Conservation (phyloP, 2,797 vertebrate genomes). For the Loriculus beryllinus region DNA sequence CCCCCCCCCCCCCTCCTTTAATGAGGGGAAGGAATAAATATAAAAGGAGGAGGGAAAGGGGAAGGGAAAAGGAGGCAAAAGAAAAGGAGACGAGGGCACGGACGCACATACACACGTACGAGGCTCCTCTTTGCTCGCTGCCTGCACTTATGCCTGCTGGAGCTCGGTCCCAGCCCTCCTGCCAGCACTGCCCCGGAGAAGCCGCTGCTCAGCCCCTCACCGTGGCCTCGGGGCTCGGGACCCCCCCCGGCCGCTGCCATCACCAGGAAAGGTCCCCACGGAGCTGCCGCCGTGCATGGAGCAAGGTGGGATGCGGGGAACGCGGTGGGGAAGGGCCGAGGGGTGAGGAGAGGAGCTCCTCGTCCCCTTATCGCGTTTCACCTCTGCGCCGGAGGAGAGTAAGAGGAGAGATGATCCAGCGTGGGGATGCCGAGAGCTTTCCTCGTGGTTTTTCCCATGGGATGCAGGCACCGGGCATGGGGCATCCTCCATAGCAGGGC, state of each 20-base stretch:
- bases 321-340: neutral
- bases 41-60: constrained; percentile 24
- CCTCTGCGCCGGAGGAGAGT: neutral
- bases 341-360: neutral
- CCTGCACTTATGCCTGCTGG: constrained; percentile 46
- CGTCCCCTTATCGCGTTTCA: neutral
- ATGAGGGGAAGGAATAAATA: constrained; percentile 45
- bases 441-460: neutral
- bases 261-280: neutral
- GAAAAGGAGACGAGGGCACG: neutral
- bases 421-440: neutral
- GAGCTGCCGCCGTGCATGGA: neutral
- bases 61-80: neutral
- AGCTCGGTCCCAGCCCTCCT: neutral
- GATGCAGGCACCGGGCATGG: neutral
- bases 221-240: neutral
- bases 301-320: neutral
- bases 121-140: neutral
- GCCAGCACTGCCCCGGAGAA: neutral
- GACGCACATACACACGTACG: neutral
- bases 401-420: neutral
- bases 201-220: neutral
- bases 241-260: neutral
- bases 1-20: neutral
- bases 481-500: neutral